A percentile compares a stretch with the other conserved stretches of the same genome.
Evolutionary conservation across 2,113 vertebrate species (phyloP).

Genomic region (Heliornis fulica): DNA sequence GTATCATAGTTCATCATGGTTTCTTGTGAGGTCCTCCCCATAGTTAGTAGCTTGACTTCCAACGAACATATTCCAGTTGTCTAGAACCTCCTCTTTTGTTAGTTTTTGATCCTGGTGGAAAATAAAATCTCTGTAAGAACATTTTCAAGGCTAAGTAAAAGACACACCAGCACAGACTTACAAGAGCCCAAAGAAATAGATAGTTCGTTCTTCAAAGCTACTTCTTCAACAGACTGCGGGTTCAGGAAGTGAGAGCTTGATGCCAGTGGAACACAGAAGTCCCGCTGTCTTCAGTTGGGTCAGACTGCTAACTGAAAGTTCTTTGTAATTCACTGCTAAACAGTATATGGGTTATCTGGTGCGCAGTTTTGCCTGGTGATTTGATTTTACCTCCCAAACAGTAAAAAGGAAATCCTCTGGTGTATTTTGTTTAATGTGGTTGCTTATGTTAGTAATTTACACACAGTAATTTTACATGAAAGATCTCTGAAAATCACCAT

Average conservation of each 20-base stretch:
- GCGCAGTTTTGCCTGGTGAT: background rate
- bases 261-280: background rate
- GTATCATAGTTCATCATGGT: conserved; percentile 93
- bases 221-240: background rate
- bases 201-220: background rate
- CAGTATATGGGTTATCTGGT: background rate
- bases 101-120: conserved; percentile 87
- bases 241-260: background rate
- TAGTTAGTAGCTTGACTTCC: conserved; percentile 99
- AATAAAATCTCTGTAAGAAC: background rate
- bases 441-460: background rate
- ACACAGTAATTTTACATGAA: too few species aligned
- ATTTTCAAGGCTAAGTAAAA: background rate
- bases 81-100: conserved; percentile 92
- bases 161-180: background rate
- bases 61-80: conserved; percentile 99
- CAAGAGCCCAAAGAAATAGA: background rate
- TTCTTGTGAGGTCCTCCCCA: conserved; percentile 94
- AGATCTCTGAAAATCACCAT: background rate
- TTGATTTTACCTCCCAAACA: background rate
- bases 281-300: background rate
- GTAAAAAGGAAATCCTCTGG: background rate
- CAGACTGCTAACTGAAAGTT: background rate
- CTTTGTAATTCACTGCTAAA: background rate
- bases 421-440: background rate